Evolutionary conservation across 2,797 vertebrate genomes (phyloP), one percentile per base, ranked within the genome.

Genomic region (Cyprinodon diabolis): DNA sequence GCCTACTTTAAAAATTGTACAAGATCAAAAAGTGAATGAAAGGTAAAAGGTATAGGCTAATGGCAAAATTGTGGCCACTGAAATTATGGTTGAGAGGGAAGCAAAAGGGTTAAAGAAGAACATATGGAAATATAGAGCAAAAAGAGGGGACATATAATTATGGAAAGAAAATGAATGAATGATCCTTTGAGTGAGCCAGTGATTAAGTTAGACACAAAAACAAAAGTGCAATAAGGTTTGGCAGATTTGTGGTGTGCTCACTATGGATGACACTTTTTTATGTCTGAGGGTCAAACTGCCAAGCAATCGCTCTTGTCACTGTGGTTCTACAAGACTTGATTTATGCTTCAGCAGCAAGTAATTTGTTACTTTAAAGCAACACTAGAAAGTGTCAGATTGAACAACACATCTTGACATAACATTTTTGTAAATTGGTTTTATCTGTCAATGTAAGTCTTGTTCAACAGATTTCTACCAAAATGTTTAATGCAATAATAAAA

Each of bases 191-290:
- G 68, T 13, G 73, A 84, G 69, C 14, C 15, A 1, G 79, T 75
- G 86, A 91, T 88, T 84, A 87, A 86, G 54, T 6, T 23, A 77
- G 85, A 87, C 70, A 78, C 30, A 74, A 75, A 67, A 76, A 66
- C 77, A 81, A 85, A 75, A 82, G 84, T 21, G 81, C 76, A 77
- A 82, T 89, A 84, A 80, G 49, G 75, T 74, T 69, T 70, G 77
- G 80, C 80, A 85, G 84, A 79, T 86, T 90, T 80, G 84, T 60
- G 62, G 67, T 37, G 55, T 17, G 49, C 67, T 74, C 73, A 73
- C 70, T 71, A 77, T 63, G 75, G 86, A 68, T 66, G 76, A 58
- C 76, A 80, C 40, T 68, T 80, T 82, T 86, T 86, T 79, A 84
- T 76, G 62, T 84, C 68, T 9, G 30, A 66, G 65, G 79, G 82